Evolutionary conservation across 1,140 invertebrate species (phyloP), one percentile per base, ranked within the genome.

Genomic region (Zaprionus kolodkinae): DNA sequence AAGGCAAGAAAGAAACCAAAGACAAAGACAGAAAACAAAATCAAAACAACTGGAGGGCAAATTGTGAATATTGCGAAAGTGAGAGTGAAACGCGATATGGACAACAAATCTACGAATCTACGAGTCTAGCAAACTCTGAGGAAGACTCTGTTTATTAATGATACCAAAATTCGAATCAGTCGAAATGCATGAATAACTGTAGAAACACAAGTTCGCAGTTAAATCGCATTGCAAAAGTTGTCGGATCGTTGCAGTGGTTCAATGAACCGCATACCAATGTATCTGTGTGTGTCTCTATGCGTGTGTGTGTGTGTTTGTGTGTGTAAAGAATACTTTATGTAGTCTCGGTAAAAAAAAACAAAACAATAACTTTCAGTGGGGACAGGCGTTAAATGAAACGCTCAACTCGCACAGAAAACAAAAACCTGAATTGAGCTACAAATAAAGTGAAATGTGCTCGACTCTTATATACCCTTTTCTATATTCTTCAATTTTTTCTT

Each of bases 181-280:
- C 45, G 45, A 25, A 50, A 11, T 25, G 45, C 17, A 4, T 50
- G 17, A 10, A 50, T 6, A 50, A 21, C 45, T 9, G 40, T 3
- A 15, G 2, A 45, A 5, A 25, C 6, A 25, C 17, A 25, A 50
- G 45, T 50, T 50, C 45, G 11, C 45, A 25, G 45, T 50, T 50
- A 50, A 50, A 21, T 50, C 45, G 21, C 3, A 25, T 50, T 25
- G 10, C 10, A 21, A 50, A 25, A 30, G 7, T 17, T 15, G 45
- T 48, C 43, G 43, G 15, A 48, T 17, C 15, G 15, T 10, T 54
- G 10, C 25, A 35, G 52, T 11, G 45, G 79, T 82, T 64, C 79
- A 82, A 71, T 82, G 79, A 78, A 78, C 79, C 61, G 77, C 76
- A 77, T 70, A 57, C 67, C 10, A 50, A 74, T 78, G 61, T 59